Evolutionary conservation across 2,797 vertebrate genomes (phyloP).

Genomic region (Schizopygopsis pylzovi): DNA sequence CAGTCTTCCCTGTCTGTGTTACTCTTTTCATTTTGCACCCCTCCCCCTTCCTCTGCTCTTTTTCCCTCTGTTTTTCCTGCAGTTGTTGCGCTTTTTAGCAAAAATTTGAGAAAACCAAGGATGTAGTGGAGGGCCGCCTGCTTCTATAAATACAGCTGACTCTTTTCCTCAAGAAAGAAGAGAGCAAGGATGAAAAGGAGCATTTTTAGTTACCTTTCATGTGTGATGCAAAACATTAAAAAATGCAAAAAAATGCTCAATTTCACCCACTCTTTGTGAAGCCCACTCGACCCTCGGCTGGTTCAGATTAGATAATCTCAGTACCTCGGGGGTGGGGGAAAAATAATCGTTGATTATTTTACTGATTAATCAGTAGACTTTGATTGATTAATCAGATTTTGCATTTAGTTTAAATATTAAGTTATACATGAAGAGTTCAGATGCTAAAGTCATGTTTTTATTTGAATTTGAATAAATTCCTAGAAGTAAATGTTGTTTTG

Average conservation of each 20-base stretch:
- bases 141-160: slow-evolving; percentile 48
- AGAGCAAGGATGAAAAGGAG: slow-evolving; percentile 31
- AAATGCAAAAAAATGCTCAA: not conserved
- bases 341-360: not conserved
- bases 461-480: too few relatives aligned
- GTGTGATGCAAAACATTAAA: not conserved
- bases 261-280: not conserved
- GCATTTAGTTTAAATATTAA: too few relatives aligned
- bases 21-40: slow-evolving; percentile 57
- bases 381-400: too few relatives aligned
- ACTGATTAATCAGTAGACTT: too few relatives aligned
- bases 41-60: slow-evolving; percentile 13
- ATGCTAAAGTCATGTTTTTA: too few relatives aligned
- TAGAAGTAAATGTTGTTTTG: too few relatives aligned
- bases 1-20: slow-evolving; percentile 14
- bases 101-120: slow-evolving; percentile 45
- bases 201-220: slow-evolving; percentile 23
- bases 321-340: not conserved
- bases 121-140: slow-evolving; percentile 14
- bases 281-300: not conserved
- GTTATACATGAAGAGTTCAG: too few relatives aligned
- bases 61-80: slow-evolving; percentile 28
- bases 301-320: not conserved
- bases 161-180: slow-evolving; percentile 28
- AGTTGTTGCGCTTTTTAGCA: slow-evolving; percentile 13